These are phyloP conservation scores for Batillaria attramentaria DNA, from an alignment of 1,140 invertebrate genomes.

Conservation along the genomic window DNA sequence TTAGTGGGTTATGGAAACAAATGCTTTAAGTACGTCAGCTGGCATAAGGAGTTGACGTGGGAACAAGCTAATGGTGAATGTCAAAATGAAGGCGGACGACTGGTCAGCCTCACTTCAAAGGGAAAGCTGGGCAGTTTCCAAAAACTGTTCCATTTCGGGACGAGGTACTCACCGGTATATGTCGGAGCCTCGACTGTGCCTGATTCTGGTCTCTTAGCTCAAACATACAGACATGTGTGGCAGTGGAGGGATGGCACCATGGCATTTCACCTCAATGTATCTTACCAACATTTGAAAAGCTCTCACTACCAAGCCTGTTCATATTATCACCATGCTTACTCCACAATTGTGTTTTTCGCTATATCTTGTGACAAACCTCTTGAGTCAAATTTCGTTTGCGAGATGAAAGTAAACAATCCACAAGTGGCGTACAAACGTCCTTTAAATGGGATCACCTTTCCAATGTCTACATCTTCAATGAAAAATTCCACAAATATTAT, in stretches of 20 bases:
- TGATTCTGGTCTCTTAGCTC: background rate
- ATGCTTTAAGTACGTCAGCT: background rate
- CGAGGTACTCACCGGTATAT: background rate
- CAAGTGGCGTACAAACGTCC: background rate
- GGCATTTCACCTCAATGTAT: background rate
- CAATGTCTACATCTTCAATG: no score
- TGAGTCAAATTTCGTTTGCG: no score
- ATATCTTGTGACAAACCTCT: background rate
- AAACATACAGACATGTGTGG: conserved; percentile 10
- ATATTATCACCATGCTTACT: background rate
- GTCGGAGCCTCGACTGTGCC: background rate
- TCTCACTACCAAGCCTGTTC: background rate
- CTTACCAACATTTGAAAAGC: background rate
- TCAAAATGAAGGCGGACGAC: background rate
- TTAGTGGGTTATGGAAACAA: background rate
- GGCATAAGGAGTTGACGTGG: background rate
- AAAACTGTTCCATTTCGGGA: conserved; percentile 4
- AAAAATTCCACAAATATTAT: background rate
- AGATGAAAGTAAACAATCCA: background rate
- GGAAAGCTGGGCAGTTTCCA: background rate
- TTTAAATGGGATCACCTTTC: background rate
- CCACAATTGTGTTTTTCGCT: background rate
- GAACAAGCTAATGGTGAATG: background rate
- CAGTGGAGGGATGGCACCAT: conserved; percentile 16
- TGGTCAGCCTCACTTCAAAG: conserved; percentile 5